phyloP scores from a whole-genome alignment of 2,113 vertebrate species.

The Chrysochloris asiatica region DNA sequence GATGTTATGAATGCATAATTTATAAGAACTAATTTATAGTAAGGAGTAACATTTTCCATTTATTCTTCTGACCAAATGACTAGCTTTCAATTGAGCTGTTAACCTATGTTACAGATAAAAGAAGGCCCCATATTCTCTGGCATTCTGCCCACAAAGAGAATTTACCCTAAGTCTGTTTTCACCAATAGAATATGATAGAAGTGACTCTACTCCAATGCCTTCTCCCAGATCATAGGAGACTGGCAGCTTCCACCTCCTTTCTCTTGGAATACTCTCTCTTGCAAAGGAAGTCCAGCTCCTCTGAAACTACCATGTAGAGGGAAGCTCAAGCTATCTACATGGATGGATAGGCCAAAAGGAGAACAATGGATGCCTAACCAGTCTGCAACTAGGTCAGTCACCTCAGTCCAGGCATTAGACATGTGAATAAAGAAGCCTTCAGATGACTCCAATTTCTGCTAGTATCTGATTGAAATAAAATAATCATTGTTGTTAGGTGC shows the following conservation, averaged over 20 bases:
- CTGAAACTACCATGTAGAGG: neutral
- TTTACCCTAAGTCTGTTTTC: neutral
- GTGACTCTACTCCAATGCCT: neutral
- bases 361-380: neutral
- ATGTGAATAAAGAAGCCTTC: neutral
- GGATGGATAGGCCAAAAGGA: neutral
- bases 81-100: neutral
- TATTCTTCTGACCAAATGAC: neutral
- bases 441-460: neutral
- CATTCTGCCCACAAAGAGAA: neutral
- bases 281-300: neutral
- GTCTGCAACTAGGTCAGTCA: no score
- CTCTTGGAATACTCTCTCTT: neutral
- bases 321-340: neutral
- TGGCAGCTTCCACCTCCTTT: neutral
- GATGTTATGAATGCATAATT: neutral
- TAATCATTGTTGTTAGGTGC: no score
- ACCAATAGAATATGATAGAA: neutral
- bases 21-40: slow-evolving; percentile 28
- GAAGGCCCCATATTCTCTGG: neutral
- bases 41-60: neutral
- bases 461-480: neutral
- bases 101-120: neutral
- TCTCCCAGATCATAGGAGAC: neutral
- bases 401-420: neutral